Base-by-base conservation (phyloP, 2,888 invertebrate genomes). In the Drosophila neonasuta region DNA sequence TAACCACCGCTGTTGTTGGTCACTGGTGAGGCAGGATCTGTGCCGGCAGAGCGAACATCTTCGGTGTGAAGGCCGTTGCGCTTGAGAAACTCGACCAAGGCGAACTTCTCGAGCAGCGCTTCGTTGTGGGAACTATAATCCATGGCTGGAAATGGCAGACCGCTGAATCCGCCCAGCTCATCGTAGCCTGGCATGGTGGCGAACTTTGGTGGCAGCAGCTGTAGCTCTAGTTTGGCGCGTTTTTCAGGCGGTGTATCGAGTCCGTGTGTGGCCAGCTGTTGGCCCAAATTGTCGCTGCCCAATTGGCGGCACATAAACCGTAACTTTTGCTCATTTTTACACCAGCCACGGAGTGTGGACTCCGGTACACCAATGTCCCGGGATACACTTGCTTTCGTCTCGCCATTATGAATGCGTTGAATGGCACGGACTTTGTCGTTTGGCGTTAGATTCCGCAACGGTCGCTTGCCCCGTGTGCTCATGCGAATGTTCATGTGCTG, bases 281-380 rank as follows among this genome's bases (percentile, higher is more conserved):
- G 77, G 5, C 76, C 78, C 62, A 86, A 66, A 13, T 93, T 94
- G 77, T 94, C 94, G 4, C 95, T 94, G 9, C 94, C 94, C 62
- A 94, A 93, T 80, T 94, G 93, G 10, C 94, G 92, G 49, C 94
- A 94, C 85, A 94, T 93, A 89, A 94, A 93, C 78, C 94, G 90
- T 1, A 94, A 89, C 89, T 96, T 96, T 83, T 95, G 94, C 88
- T 96, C 95, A 87, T 96, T 95, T 90, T 96, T 96, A 91, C 96
- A 96, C 96, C 96, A 96, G 64, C 96, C 96, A 3, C 96, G 92
- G 8, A 96, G 92, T 17, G 96, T 96, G 11, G 96, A 96, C 89
- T 96, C 96, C 0, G 96, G 96, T 20, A 96, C 96, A 48, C 96
- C 95, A 87, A 96, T 95, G 89, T 96, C 95, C 7, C 96, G 92